phyloP scores from a whole-genome alignment of 2,888 invertebrate species.

The Chrysotoxum bicinctum region DNA sequence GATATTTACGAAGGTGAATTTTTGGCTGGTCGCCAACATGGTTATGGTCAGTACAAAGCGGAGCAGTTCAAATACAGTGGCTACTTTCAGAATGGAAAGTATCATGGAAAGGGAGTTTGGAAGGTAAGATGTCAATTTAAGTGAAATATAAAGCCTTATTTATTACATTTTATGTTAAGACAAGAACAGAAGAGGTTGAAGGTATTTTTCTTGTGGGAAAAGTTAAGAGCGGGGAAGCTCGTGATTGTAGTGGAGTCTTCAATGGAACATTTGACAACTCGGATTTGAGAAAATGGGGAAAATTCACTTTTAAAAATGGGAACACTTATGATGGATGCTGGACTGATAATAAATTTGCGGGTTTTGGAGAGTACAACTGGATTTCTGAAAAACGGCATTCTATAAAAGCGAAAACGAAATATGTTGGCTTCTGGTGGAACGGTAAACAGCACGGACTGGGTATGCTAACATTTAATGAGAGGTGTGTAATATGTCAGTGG shows the following conservation, averaged over 20 bases:
- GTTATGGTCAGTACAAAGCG: slow-evolving; percentile 35
- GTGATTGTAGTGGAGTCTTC: slow-evolving; percentile 17
- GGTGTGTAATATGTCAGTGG: slow-evolving; percentile 49
- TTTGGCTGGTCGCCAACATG: slow-evolving; percentile 35
- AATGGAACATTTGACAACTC: slow-evolving; percentile 25
- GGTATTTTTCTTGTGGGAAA: slow-evolving; percentile 22
- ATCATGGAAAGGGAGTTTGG: slow-evolving; percentile 45
- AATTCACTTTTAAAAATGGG: slow-evolving; percentile 40
- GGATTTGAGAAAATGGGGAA: slow-evolving; percentile 4
- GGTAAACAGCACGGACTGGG: slow-evolving; percentile 32
- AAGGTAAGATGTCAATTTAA: slow-evolving; percentile 18
- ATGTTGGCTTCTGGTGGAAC: slow-evolving; percentile 43
- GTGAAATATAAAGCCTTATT: background rate
- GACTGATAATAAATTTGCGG: slow-evolving; percentile 11
- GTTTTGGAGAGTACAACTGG: slow-evolving; percentile 51
- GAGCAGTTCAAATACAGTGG: slow-evolving; percentile 32
- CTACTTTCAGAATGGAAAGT: slow-evolving; percentile 33
- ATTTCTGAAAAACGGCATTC: background rate
- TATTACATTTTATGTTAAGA: background rate
- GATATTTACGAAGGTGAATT: slow-evolving; percentile 42
- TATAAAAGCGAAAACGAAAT: background rate
- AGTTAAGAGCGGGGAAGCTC: slow-evolving; percentile 13
- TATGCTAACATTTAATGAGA: background rate
- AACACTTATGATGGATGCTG: slow-evolving; percentile 37
- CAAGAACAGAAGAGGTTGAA: slow-evolving; percentile 4